Evolutionary conservation across 2,113 vertebrate species (phyloP), one percentile per base, ranked within the genome.

Genomic region (Daubentonia madagascariensis): DNA sequence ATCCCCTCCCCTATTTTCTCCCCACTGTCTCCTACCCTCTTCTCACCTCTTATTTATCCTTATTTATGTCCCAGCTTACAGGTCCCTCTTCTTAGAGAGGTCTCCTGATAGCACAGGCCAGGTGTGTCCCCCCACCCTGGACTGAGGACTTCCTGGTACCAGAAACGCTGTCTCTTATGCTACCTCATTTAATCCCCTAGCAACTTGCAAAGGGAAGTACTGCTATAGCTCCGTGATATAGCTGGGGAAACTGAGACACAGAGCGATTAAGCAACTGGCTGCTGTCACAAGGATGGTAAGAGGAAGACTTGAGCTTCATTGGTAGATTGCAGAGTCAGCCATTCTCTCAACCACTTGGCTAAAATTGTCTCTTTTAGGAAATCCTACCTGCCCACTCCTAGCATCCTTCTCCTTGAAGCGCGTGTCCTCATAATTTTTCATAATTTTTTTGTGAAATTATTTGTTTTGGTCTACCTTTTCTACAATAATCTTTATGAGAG

Each of bases 331-430:
- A 76, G 32, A 67, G n/a, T 22, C n/a, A 6, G 57, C 35, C 5
- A 8, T 57, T 87, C 67, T 84, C 45, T 85, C 8, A 67, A 40
- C 2, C 8, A 23, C 25, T 79, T 1, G 0, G 32, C 45, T 50
- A 32, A 61, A n/a, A n/a, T 10, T 40, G 4, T 52, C 16, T 93
- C 40, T 90, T 11, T 67, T 54, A 78, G 43, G 43, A 83, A 73
- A 78, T 16, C 8, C 20, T 35, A 32, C 37, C 18, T 63, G 17
- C 65, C 54, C 17, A 70, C 32, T 30, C n/a, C 5, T 63, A 40
- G 28, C 18, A 45, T 48, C 14, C 45, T 83, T 95, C 37, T 94
- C 75, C 52, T n/a, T 61, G 61, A 94, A 92, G 73, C 11, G 52
- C 6, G 86, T 16, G 45, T 48, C 12, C 6, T 93, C 57, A 45